Percentiles rank a stretch among this genome's conserved stretches.
Conservation (phyloP, 2,113 vertebrate species). For the Myrmecobius fasciatus region DNA sequence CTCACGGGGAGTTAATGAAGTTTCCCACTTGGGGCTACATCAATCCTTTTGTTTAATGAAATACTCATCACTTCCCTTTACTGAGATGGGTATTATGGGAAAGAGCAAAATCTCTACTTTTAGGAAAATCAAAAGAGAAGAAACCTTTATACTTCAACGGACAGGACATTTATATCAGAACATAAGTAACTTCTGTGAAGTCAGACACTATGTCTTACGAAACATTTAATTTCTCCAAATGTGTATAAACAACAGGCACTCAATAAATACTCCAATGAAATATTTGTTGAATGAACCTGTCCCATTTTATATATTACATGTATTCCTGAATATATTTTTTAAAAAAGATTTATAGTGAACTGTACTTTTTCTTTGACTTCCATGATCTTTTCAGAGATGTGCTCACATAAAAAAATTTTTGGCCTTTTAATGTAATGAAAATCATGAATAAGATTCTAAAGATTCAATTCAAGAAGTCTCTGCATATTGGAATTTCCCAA, state of each 20-base stretch:
- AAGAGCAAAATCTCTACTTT: neutral
- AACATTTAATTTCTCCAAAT: neutral
- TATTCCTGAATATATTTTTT: neutral
- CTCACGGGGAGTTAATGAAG: neutral
- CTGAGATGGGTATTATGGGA: neutral
- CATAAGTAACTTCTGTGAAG: neutral
- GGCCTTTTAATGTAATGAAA: slow-evolving; percentile 10
- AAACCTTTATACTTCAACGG: neutral
- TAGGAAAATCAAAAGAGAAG: neutral
- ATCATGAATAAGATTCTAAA: neutral
- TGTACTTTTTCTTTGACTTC: neutral
- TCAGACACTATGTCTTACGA: neutral
- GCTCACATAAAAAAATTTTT: slow-evolving; percentile 13
- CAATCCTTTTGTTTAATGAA: neutral
- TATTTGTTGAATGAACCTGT: neutral
- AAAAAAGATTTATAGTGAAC: neutral
- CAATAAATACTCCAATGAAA: neutral
- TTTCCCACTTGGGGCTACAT: neutral
- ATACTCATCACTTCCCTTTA: neutral
- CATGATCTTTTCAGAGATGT: slow-evolving; percentile 3
- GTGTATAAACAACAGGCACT: neutral
- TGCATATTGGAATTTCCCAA: neutral
- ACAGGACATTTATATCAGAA: neutral
- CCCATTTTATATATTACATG: neutral
- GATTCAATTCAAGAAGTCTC: neutral